Evolutionary conservation across 2,888 invertebrate genomes (phyloP).

Genomic region (Heliconius charithonia): DNA sequence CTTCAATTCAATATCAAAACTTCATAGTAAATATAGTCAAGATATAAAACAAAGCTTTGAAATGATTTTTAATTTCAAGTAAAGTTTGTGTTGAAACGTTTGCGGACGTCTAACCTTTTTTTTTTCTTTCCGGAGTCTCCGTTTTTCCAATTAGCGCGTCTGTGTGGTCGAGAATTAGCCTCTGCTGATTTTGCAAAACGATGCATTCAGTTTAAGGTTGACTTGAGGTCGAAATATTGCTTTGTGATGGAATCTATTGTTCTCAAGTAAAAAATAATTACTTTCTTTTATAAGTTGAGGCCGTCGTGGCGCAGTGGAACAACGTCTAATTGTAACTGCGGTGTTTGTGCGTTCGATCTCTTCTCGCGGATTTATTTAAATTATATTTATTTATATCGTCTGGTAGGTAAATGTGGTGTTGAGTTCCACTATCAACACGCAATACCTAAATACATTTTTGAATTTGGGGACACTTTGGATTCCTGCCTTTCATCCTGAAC

Average conservation of each 20-base stretch:
- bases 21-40: constrained; percentile 7
- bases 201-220: constrained; percentile 36
- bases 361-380: neutral
- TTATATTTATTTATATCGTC: no score
- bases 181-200: constrained; percentile 42
- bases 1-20: neutral
- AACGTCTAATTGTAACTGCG: neutral
- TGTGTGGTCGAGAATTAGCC: constrained; percentile 48
- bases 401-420: no score
- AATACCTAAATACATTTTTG: no score
- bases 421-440: no score
- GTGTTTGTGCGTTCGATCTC: neutral
- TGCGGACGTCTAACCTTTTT: constrained; percentile 39
- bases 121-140: constrained; percentile 34
- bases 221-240: constrained; percentile 31
- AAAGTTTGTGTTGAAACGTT: constrained; percentile 37
- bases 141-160: constrained; percentile 48
- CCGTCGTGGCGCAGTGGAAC: neutral
- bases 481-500: no score
- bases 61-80: constrained; percentile 28
- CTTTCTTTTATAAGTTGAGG: neutral
- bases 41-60: constrained; percentile 15
- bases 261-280: neutral
- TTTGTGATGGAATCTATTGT: constrained; percentile 17
- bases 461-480: no score